Evolutionary conservation across 2,888 invertebrate species (phyloP).

Genomic region (Theretra japonica): DNA sequence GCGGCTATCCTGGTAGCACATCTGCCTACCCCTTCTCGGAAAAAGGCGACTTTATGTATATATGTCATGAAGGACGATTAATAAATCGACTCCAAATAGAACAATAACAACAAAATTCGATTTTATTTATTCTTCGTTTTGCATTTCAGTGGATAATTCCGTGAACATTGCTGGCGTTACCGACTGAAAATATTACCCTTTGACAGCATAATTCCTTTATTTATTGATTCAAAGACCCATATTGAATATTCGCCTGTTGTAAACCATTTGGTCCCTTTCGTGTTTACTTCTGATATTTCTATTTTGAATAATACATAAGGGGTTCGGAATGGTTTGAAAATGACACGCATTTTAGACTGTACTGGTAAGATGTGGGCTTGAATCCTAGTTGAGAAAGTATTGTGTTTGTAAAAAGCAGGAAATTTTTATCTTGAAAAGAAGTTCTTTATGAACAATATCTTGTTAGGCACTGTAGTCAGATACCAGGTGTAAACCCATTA

Average conservation of each 20-base stretch:
- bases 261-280: constrained; percentile 3
- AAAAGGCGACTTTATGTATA: too few species aligned
- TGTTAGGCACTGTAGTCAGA: too few species aligned
- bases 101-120: background rate
- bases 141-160: background rate
- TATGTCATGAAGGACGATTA: too few species aligned
- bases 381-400: too few species aligned
- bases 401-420: too few species aligned
- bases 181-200: background rate
- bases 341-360: background rate
- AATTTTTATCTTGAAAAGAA: too few species aligned
- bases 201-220: background rate
- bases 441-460: too few species aligned
- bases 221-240: constrained; percentile 6
- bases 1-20: too few species aligned
- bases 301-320: background rate
- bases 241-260: constrained; percentile 11
- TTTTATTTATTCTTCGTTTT: background rate
- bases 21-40: too few species aligned
- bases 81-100: too few species aligned
- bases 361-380: too few species aligned
- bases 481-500: too few species aligned
- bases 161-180: background rate
- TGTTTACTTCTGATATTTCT: background rate
- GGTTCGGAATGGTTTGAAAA: background rate